Percentiles rank a stretch among this genome's conserved stretches.
Evolutionary conservation across 2,797 vertebrate species (phyloP).

Genomic region (Myripristis murdjan): DNA sequence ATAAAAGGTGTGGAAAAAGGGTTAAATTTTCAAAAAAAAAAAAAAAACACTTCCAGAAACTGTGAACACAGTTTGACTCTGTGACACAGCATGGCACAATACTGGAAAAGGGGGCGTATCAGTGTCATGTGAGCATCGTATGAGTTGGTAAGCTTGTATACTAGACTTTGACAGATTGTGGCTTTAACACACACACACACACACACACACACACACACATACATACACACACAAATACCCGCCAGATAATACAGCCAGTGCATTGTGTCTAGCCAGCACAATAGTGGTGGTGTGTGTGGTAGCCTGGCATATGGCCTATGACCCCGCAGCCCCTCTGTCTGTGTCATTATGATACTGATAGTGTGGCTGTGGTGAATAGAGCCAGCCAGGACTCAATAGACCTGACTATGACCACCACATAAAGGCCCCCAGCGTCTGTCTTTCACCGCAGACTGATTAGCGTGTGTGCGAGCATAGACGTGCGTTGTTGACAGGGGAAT

Average conservation of each 20-base stretch:
- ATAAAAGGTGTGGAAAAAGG: too few relatives aligned
- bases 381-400: conserved; percentile 75
- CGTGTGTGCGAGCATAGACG: conserved; percentile 54
- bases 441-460: conserved; percentile 79
- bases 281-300: conserved; percentile 68
- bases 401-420: conserved; percentile 59
- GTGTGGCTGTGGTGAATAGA: conserved; percentile 71
- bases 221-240: conserved; percentile 71
- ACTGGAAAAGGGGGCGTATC: too few relatives aligned
- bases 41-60: too few relatives aligned
- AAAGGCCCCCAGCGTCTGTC: conserved; percentile 77
- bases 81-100: too few relatives aligned
- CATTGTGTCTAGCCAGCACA: conserved; percentile 75
- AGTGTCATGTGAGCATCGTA: conserved; percentile 65
- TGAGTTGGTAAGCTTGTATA: conserved; percentile 60
- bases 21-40: too few relatives aligned
- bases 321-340: conserved; percentile 77
- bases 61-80: too few relatives aligned
- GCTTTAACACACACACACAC: not conserved
- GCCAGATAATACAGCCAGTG: conserved; percentile 67
- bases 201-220: conserved; percentile 14
- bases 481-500: conserved; percentile 68
- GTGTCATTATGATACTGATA: conserved; percentile 81
- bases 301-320: conserved; percentile 82
- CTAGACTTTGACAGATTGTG: conserved; percentile 19